phyloP scores from a whole-genome alignment of 1,140 invertebrate genomes.

The Zaprionus vittiger region DNA sequence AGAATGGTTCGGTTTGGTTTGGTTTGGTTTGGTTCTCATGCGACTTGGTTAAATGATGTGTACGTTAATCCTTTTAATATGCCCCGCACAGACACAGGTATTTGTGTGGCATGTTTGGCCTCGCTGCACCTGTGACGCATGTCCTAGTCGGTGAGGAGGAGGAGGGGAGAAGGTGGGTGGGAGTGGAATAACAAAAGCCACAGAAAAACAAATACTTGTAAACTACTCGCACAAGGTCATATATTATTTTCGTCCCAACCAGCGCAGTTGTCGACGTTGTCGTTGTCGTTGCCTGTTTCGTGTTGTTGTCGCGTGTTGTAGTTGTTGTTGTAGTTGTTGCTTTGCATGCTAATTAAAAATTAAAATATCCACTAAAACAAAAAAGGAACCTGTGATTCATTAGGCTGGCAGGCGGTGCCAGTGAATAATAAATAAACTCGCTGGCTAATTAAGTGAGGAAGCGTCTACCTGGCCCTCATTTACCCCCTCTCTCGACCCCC shows the following conservation, averaged over 20 bases:
- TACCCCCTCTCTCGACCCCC: background rate
- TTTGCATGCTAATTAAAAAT: constrained; percentile 81
- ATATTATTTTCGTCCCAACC: constrained; percentile 64
- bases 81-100: constrained; percentile 51
- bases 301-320: constrained; percentile 41
- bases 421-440: constrained; percentile 80
- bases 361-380: constrained; percentile 78
- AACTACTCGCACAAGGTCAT: constrained; percentile 76
- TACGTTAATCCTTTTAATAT: constrained; percentile 78
- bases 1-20: constrained; percentile 18
- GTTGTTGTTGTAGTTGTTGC: constrained; percentile 51
- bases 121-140: constrained; percentile 75
- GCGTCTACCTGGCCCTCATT: constrained; percentile 1
- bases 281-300: constrained; percentile 19
- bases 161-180: background rate
- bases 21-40: constrained; percentile 2
- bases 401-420: constrained; percentile 72
- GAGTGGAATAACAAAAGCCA: constrained; percentile 34
- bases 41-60: constrained; percentile 76
- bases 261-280: constrained; percentile 16
- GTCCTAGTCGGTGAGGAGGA: constrained; percentile 38
- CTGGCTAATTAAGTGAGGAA: constrained; percentile 79
- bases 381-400: constrained; percentile 77
- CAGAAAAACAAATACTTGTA: constrained; percentile 46
- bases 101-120: constrained; percentile 25